These are phyloP conservation scores for Liparis tanakae DNA, from an alignment of 2,797 vertebrate species.

Conservation along the genomic window DNA sequence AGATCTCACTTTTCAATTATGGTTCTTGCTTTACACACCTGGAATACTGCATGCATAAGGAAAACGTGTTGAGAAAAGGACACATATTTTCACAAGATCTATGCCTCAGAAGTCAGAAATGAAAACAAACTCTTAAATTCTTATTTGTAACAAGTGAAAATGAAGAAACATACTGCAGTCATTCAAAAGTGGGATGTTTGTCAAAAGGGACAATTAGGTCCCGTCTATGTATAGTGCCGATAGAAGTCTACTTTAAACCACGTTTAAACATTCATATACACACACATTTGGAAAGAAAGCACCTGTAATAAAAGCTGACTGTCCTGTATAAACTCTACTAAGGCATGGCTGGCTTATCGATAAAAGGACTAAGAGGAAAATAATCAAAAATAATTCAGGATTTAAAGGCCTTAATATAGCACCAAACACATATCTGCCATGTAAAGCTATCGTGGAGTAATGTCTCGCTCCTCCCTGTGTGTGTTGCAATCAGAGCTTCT, in stretches of 20 bases:
- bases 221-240: not conserved
- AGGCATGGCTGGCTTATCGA: not conserved
- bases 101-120: not conserved
- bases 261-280: not conserved
- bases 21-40: slow-evolving; percentile 13
- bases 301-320: not conserved
- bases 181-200: not conserved
- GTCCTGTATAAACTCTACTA: not conserved
- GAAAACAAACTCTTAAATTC: not conserved
- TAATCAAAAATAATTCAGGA: not conserved
- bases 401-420: not conserved
- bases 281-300: not conserved
- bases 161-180: too few species aligned
- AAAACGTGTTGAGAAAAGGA: not conserved
- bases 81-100: not conserved
- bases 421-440: not conserved
- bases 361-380: not conserved
- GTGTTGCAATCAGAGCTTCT: not conserved
- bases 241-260: not conserved
- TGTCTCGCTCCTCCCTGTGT: not conserved
- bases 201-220: not conserved
- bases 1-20: slow-evolving; percentile 20
- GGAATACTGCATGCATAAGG: not conserved
- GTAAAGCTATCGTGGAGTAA: not conserved
- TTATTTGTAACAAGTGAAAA: not conserved